Evolutionary conservation across 2,888 invertebrate species (phyloP), one percentile per base, ranked within the genome.

Genomic region (Lacanobia oleracea): DNA sequence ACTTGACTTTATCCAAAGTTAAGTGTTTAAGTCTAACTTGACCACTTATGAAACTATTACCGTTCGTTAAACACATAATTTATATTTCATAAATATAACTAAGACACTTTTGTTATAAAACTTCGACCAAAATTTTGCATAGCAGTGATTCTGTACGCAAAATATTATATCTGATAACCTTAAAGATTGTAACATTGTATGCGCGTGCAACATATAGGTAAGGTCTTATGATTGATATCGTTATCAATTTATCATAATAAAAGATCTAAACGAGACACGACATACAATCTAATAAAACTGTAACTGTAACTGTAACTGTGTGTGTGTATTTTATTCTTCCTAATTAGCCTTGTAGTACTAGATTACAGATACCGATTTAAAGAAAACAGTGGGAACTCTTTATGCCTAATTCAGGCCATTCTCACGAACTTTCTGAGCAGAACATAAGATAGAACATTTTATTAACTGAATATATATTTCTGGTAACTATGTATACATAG

Each of bases 231-330:
- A 33, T 27, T 56, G 64, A 56, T 72, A 65, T 50, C 8, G 56
- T 43, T 73, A 64, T 54, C 54, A 56, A 37, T 48, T 16, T 66
- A 66, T 40, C 40, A 37, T 1, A 48, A 2, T 51, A 33, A 14
- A 18, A n/a, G 12, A 73, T 74, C 50, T 18, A 37, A 74, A 37
- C n/a, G 14, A 74, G 74, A 65, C 65, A 72, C 16, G 23, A 57
- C n/a, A 65, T 23, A 40, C 16, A 73, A 51, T 57, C 54, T 48
- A 27, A 72, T 72, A 40, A 56, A 56, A 40, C 14, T 72, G 7
- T 12, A n/a, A n/a, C n/a, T n/a, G n/a, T n/a, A n/a, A n/a, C n/a
- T n/a, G n/a, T n/a, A n/a, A n/a, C n/a, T n/a, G n/a, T n/a, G n/a
- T n/a, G n/a, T 45, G 6, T 45, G 16, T 14, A 23, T n/a, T 63